Conservation (phyloP, 2,797 vertebrate genomes). For the Cheirogaleus major region DNA sequence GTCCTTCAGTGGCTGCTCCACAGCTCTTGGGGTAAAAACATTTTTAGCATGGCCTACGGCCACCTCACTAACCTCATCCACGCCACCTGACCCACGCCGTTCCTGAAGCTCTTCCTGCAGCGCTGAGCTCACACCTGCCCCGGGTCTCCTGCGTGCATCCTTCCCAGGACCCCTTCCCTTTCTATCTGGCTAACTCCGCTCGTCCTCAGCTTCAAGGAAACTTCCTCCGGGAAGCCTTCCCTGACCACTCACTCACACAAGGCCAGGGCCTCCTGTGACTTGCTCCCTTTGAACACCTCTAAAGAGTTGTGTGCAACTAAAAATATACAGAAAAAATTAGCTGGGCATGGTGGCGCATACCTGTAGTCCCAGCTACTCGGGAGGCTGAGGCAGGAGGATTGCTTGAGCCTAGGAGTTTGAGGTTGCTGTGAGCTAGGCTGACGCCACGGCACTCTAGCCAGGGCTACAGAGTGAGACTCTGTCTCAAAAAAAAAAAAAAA, state of each 20-base stretch:
- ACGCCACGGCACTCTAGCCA: too few relatives aligned
- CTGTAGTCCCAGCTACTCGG: too few relatives aligned
- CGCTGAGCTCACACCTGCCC: not conserved
- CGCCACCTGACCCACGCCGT: too few relatives aligned
- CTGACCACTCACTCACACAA: not conserved
- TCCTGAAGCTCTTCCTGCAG: not conserved
- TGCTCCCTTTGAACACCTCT: not conserved
- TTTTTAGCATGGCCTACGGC: not conserved
- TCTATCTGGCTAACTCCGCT: not conserved
- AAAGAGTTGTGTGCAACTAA: not conserved
- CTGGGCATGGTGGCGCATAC: too few relatives aligned
- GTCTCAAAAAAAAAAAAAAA: too few relatives aligned
- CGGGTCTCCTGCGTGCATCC: not conserved
- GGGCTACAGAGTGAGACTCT: too few relatives aligned
- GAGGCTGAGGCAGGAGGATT: too few relatives aligned
- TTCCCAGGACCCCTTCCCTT: not conserved
- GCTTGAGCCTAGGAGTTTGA: too few relatives aligned
- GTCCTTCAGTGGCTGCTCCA: not conserved
- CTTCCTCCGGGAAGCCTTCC: not conserved
- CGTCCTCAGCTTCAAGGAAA: not conserved
- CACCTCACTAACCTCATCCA: not conserved
- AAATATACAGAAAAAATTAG: too few relatives aligned
- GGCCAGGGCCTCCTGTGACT: not conserved
- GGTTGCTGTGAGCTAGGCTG: too few relatives aligned
- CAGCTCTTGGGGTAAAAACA: not conserved